Evolutionary conservation across 1,140 invertebrate species (phyloP), one percentile per base, ranked within the genome.

Genomic region (Camponotus floridanus): DNA sequence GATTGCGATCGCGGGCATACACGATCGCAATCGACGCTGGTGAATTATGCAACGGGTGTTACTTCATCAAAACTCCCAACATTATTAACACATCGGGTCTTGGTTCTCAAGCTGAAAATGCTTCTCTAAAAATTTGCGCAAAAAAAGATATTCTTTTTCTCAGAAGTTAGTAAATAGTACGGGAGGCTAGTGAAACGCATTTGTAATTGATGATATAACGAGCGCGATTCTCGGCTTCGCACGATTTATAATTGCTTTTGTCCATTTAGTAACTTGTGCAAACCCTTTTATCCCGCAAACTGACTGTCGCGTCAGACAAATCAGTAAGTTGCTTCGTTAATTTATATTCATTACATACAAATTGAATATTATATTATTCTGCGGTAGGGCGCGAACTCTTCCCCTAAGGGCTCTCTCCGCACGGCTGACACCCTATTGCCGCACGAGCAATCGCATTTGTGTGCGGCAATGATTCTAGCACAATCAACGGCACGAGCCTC

Each of bases 311-410:
- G 64, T 42, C 59, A 26, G 45, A 74, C 64, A 70, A 81, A 85
- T 73, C 79, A 51, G 86, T 61, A 79, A 88, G 57, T 85, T 74
- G 74, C 57, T 55, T 86, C 81, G 87, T 89, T 88, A 80, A 89
- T 89, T 81, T 88, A 76, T 89, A 89, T 89, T 89, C 88, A 89
- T 89, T 67, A 84, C 57, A 86, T 83, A 89, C 85, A 89, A 89
- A 89, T 89, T 89, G 87, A 89, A 89, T 89, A 89, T 89, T 73
- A 86, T 81, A 79, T 83, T 86, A 84, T 78, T 62, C 65, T 9
- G 55, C 59, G 71, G 65, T 62, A 51, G 87, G 85, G 84, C 36
- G 76, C 62, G 64, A 84, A 85, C 48, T 83, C 48, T 51, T 51
- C 65, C 76, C 87, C 88, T 76, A 83, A 88, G 85, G 84, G 73